Base-by-base conservation (phyloP, 2,888 invertebrate species). In the Zhuqinia jingwanae region DNA sequence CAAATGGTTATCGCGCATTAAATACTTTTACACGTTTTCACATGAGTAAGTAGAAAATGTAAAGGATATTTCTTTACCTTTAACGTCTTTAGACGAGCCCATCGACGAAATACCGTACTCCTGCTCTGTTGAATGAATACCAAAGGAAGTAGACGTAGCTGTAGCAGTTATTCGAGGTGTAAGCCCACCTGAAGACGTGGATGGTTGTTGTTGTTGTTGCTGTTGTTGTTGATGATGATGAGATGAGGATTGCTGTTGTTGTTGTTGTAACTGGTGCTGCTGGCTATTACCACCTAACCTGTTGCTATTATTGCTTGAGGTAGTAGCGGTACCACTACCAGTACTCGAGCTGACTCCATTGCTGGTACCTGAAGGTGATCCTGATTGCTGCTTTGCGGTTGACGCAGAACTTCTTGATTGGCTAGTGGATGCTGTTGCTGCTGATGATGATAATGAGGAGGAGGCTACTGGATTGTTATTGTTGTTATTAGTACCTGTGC, bases 61-160 rank as follows among this genome's bases (percentile, higher is more conserved):
- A 8, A 8, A 42, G n/a, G n/a, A 50, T 50, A 50, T 50, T 50
- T 53, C 17, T 17, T 82, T 83, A 88, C 90, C 90, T 89, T 90
- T 90, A 5, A 87, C 78, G 60, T 90, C 88, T 80, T 89, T 89
- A 8, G 87, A 82, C 42, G 88, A 76, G n/a, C 89, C 53, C 22
- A 65, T 30, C 0, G 75, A 20, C 0, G 79, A 25, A 45, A 63
- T 42, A 0, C 75, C 53, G 13, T 81, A 80, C 11, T 85, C 79
- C 2, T 81, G 65, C 0, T 87, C 78, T 13, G 65, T 8, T 45
- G 56, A 36, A 22, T 81, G 82, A 20, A 81, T 27, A 27, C 75
- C n/a, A 50, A 88, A 82, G 13, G 82, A 42, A 27, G 77, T 63
- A 1, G 70, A 25, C 11, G 53, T 65, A 13, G 30, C 25, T 2